A percentile compares a stretch with the other conserved stretches of the same genome.
Conservation (phyloP, 2,113 vertebrate genomes). For the Pseudopodoces humilis region DNA sequence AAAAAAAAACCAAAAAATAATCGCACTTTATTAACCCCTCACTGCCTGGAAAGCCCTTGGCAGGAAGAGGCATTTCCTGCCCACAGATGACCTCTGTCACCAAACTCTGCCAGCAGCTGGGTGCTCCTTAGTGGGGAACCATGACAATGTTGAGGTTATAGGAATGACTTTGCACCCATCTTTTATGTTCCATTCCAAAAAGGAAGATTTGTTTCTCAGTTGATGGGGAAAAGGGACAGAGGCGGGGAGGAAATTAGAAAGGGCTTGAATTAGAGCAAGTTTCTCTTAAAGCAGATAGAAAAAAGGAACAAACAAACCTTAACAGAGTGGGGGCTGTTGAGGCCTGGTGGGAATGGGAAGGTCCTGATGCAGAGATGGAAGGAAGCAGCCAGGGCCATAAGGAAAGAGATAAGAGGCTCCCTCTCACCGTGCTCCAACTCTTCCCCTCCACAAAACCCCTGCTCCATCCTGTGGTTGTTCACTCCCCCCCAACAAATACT, state of each 20-base stretch:
- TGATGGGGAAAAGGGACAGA: neutral
- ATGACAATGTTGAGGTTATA: neutral
- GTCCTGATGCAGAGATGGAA: neutral
- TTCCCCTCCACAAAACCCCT: neutral
- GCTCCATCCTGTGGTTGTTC: conserved; percentile 9
- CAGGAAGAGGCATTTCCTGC: neutral
- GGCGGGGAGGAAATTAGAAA: neutral
- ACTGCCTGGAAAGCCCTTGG: accelerated
- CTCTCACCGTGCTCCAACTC: neutral
- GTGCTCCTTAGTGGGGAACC: accelerated
- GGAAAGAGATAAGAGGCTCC: conserved; percentile 50
- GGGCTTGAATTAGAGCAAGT: neutral
- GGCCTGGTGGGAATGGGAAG: neutral
- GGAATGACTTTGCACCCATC: accelerated
- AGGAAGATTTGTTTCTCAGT: neutral
- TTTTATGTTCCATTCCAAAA: neutral
- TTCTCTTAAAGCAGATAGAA: neutral
- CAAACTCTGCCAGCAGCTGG: neutral
- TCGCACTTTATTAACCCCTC: neutral
- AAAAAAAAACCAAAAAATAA: accelerated
- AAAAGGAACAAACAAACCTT: neutral
- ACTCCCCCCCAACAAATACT: neutral
- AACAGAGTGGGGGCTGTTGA: neutral
- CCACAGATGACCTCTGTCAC: neutral
- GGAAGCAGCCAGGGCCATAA: neutral